A percentile compares a stretch with the other conserved stretches of the same genome.
Evolutionary conservation across 1,140 invertebrate genomes (phyloP).

Genomic region (Megalonaias nervosa): DNA sequence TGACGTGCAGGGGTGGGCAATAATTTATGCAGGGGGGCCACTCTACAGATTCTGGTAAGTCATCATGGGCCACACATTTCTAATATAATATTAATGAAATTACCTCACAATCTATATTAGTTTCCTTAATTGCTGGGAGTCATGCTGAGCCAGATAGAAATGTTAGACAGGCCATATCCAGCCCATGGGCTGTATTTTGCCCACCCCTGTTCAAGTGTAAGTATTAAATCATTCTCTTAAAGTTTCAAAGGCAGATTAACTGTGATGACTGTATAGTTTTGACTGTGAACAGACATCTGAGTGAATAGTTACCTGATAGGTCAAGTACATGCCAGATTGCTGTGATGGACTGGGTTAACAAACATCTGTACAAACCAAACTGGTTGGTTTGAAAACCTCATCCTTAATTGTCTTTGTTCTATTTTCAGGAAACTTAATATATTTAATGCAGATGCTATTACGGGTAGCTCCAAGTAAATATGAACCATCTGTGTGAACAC

Average conservation of each 20-base stretch:
- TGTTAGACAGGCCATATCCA: too few relatives aligned
- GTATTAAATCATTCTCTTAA: neutral
- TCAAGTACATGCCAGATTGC: neutral
- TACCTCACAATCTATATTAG: too few relatives aligned
- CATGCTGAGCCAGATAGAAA: too few relatives aligned
- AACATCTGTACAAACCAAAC: neutral
- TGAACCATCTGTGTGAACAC: constrained; percentile 30
- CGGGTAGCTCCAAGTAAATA: constrained; percentile 49
- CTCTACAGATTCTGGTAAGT: too few relatives aligned
- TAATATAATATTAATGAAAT: too few relatives aligned
- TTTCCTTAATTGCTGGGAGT: too few relatives aligned
- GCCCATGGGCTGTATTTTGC: too few relatives aligned
- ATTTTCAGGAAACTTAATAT: constrained; percentile 52
- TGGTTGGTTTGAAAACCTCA: neutral
- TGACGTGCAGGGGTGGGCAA: too few relatives aligned
- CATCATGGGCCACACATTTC: too few relatives aligned
- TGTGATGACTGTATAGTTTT: neutral
- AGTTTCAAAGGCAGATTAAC: neutral
- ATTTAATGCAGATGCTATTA: constrained; percentile 48
- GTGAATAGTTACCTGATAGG: neutral
- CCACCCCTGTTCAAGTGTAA: too few relatives aligned
- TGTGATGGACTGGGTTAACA: neutral
- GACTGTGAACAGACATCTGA: neutral
- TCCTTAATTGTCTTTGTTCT: constrained; percentile 7
- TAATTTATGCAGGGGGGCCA: too few relatives aligned